A percentile compares a stretch with the other conserved stretches of the same genome.
These are phyloP conservation scores for Tenebrio molitor DNA, from an alignment of 1,140 invertebrate genomes.

Conservation along the genomic window DNA sequence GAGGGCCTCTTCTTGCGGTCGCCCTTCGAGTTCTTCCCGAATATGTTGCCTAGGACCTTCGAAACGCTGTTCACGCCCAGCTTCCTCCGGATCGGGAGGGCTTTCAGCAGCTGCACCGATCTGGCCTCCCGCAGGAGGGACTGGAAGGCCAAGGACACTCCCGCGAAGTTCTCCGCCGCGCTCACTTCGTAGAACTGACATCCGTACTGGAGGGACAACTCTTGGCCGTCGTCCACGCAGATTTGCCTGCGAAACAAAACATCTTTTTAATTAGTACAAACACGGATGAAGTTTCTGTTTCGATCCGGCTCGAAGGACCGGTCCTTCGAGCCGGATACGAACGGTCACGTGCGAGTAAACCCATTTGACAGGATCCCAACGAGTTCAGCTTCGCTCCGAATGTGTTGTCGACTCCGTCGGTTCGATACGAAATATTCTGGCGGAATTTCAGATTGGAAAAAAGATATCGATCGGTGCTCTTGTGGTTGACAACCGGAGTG, in stretches of 20 bases:
- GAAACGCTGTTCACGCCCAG: slow-evolving; percentile 85
- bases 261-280: too few species aligned
- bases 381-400: too few species aligned
- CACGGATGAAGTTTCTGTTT: too few species aligned
- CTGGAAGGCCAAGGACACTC: slow-evolving; percentile 85
- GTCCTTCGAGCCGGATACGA: too few species aligned
- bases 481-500: too few species aligned
- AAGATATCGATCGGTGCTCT: too few species aligned
- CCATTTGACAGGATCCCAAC: too few species aligned
- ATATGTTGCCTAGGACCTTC: slow-evolving; percentile 83
- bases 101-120: slow-evolving; percentile 79
- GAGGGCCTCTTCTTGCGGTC: slow-evolving; percentile 83
- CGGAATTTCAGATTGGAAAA: too few species aligned
- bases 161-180: slow-evolving; percentile 84
- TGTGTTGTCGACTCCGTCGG: too few species aligned
- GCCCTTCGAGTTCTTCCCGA: slow-evolving; percentile 81
- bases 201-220: slow-evolving; percentile 81
- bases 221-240: slow-evolving; percentile 85
- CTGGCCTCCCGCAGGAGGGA: slow-evolving; percentile 81
- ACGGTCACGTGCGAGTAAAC: too few species aligned
- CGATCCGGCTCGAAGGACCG: too few species aligned
- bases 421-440: too few species aligned
- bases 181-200: slow-evolving; percentile 91
- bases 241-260: slow-evolving; percentile 73
- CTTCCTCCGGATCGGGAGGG: slow-evolving; percentile 78